Evolutionary conservation across 35 echinoderm and acorn worm genomes (phyloP), one percentile per base, ranked within the genome.

Genomic region (Chiridota heheva): DNA sequence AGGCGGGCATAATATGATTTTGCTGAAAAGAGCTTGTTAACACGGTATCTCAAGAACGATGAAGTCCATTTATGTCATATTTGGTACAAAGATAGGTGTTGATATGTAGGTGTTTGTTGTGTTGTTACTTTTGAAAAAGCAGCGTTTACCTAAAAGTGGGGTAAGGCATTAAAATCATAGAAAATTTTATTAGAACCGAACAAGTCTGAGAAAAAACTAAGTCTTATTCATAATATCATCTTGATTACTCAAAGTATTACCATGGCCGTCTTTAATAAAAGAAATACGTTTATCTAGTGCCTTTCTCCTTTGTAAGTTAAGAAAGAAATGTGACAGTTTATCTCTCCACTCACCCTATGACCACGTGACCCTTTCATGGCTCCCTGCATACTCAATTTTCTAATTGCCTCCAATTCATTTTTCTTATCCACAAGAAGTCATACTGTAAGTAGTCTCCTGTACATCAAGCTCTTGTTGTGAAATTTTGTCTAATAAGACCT

Each of bases 221-320:
- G 56, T 58, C 30, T 58, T 2, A 58, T 58, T 58, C 3, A 16
- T 58, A 36, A 28, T 10, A 36, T 67, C 24, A 4, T 28, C 63
- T 18, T 67, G 63, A 2, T 67, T 31, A 67, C 18, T 27, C 38
- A 31, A 67, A 67, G 63, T 67, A 67, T 3, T 67, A 67, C 2
- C 63, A 67, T 31, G 63, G 3, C 2, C 5, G 38, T 67, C 24
- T 28, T 5, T 67, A 7, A 5, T 28, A 67, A 17, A 2, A 67
- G 2, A 3, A 24, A 32, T 34, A 67, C 27, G 30, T 67, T 67
- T 36, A 67, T 36, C 24, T 31, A 31, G 1, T 31, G 63, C 63
- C 2, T 67, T 67, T 16, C 63, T 67, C 38, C 63, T 67, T 36
- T 67, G 28, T 10, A 2, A n/a, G n/a, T n/a, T n/a, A n/a, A n/a